phyloP scores from a whole-genome alignment of 2,113 vertebrate species.

The Sylvia atricapilla region DNA sequence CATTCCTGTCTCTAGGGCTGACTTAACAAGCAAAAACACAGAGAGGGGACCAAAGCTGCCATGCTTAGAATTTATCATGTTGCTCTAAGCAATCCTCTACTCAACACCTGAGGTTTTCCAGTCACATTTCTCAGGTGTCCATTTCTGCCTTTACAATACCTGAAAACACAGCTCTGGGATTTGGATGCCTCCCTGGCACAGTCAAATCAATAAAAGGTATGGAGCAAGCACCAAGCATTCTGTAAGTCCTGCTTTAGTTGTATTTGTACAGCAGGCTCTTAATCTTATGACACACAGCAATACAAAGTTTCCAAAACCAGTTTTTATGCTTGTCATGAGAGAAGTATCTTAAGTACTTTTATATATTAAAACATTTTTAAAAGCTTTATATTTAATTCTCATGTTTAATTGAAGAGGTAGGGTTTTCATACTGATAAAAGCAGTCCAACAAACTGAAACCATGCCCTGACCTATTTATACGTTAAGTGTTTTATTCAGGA shows the following conservation, averaged over 20 bases:
- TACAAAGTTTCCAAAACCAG: not conserved
- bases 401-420: not conserved
- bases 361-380: not conserved
- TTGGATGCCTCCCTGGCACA: not conserved
- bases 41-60: not conserved
- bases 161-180: not conserved
- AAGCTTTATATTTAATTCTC: not conserved
- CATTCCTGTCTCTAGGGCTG: not conserved
- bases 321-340: not conserved
- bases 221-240: not conserved
- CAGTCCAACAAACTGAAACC: not conserved
- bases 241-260: not conserved
- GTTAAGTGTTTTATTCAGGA: not conserved
- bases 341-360: not conserved
- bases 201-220: not conserved
- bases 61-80: not conserved
- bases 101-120: not conserved
- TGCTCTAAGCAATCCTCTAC: not conserved
- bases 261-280: not conserved
- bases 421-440: not conserved
- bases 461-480: not conserved
- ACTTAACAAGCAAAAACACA: not conserved
- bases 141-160: not conserved
- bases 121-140: not conserved
- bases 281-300: not conserved